Evolutionary conservation across 1,140 invertebrate species (phyloP).

Genomic region (Euura lappo): DNA sequence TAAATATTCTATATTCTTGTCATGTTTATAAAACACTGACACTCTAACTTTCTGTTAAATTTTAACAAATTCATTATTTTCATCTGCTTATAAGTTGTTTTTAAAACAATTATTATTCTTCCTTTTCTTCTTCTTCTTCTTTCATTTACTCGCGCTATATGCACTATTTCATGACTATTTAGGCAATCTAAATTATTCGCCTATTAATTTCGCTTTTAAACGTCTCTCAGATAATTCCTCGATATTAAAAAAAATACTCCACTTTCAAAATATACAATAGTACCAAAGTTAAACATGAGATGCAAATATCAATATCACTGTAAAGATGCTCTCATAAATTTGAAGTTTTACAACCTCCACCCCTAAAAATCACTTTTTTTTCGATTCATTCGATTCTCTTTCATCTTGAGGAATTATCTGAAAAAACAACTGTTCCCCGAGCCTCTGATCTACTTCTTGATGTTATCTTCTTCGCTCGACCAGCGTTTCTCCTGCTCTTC

Average conservation of each 20-base stretch:
- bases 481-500: slow-evolving; percentile 72
- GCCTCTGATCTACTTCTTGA: slow-evolving; percentile 43
- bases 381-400: too few species aligned
- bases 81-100: slow-evolving; percentile 39
- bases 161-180: slow-evolving; percentile 32
- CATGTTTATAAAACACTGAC: slow-evolving; percentile 62
- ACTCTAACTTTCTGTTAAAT: slow-evolving; percentile 56
- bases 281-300: too few species aligned
- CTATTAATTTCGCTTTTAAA: not conserved
- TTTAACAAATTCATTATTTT: slow-evolving; percentile 54
- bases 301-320: too few species aligned
- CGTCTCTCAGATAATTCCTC: not conserved
- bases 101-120: slow-evolving; percentile 40
- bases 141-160: slow-evolving; percentile 22
- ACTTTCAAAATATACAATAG: too few species aligned
- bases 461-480: slow-evolving; percentile 67
- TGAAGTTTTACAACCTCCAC: too few species aligned
- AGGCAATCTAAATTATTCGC: not conserved
- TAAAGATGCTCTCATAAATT: too few species aligned
- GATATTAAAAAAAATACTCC: too few species aligned
- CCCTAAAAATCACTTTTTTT: too few species aligned
- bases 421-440: slow-evolving; percentile 5
- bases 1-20: slow-evolving; percentile 54
- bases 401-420: not conserved
- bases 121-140: slow-evolving; percentile 11